A percentile compares a stretch with the other conserved stretches of the same genome.
Conservation (phyloP, 2,888 invertebrate genomes). For the Acleris sparsana region DNA sequence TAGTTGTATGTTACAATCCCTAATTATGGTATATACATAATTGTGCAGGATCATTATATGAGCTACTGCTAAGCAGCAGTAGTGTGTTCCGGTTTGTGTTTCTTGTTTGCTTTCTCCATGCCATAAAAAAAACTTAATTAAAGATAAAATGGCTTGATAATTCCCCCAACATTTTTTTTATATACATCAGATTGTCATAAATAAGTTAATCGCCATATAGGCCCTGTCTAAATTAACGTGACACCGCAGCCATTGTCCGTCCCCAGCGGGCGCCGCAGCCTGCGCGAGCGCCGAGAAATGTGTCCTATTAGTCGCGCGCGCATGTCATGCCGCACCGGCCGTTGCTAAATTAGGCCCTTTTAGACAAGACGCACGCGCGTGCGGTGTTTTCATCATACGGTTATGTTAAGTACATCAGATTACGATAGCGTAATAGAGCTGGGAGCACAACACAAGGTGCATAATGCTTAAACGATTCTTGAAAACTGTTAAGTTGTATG, state of each 20-base stretch:
- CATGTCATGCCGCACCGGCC: conserved; percentile 55
- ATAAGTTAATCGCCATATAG: conserved; percentile 48
- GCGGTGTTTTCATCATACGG: conserved; percentile 9
- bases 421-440: neutral
- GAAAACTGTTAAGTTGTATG: too few species aligned
- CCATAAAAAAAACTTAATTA: too few species aligned
- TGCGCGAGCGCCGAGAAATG: conserved; percentile 67
- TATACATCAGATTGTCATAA: neutral
- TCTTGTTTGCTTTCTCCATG: too few species aligned
- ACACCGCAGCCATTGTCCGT: conserved; percentile 65
- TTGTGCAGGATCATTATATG: too few species aligned
- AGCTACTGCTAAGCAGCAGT: too few species aligned
- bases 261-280: conserved; percentile 62
- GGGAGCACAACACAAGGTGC: too few species aligned
- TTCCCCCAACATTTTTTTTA: too few species aligned
- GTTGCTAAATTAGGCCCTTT: conserved; percentile 43
- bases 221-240: conserved; percentile 45
- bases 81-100: too few species aligned
- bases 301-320: conserved; percentile 70
- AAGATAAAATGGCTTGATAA: too few species aligned
- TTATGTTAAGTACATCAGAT: neutral
- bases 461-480: too few species aligned
- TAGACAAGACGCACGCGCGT: conserved; percentile 18
- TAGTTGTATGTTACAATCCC: too few species aligned
- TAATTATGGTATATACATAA: too few species aligned